Evolutionary conservation across 2,113 vertebrate genomes (phyloP), one percentile per base, ranked within the genome.

Genomic region (Strix uralensis): DNA sequence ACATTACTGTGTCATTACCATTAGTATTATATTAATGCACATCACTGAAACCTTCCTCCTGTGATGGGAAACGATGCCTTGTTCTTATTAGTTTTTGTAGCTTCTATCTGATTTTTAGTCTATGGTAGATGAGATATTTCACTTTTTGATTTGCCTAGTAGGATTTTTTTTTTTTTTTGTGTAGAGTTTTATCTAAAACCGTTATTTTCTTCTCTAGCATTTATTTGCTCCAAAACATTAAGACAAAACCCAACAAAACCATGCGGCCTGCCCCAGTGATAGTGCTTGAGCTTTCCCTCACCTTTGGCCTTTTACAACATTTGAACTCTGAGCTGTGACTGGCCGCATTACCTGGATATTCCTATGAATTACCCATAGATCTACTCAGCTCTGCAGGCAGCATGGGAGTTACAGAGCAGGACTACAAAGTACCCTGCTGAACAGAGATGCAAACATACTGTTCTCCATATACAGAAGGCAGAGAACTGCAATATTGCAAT

Each of bases 201-300:
- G 78, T 36, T 10, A 32, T 58, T 63, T 83, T 77, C 8, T 77
- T 70, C 22, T 30, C 4, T 57, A 30, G 11, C 3, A 38, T 55
- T 69, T 72, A 8, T 81, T 54, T 51, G 3, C 44, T 88, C 9
- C 3, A 55, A 63, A 74, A 69, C 34, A 15, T 30, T 19, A 67
- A 57, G 25, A 34, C 11, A 72, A 61, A 86, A 46, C 5, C 20
- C 32, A 77, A 8, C 5, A 77, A 27, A 67, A 4, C 29, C 59
- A 47, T 4, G 21, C 10, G 19, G 3, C 15, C n/a, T 44, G 49
- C 10, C 46, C 12, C 34, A 47, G 34, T 1, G 7, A 69, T 57
- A 27, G 22, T 11, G 5, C 14, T 52, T 3, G 0, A 55, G 9
- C 9, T 85, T 32, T 70, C 44, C 21, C 15, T 67, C 0, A 0